phyloP scores from a whole-genome alignment of 2,888 invertebrate genomes.

The Boloria selene region DNA sequence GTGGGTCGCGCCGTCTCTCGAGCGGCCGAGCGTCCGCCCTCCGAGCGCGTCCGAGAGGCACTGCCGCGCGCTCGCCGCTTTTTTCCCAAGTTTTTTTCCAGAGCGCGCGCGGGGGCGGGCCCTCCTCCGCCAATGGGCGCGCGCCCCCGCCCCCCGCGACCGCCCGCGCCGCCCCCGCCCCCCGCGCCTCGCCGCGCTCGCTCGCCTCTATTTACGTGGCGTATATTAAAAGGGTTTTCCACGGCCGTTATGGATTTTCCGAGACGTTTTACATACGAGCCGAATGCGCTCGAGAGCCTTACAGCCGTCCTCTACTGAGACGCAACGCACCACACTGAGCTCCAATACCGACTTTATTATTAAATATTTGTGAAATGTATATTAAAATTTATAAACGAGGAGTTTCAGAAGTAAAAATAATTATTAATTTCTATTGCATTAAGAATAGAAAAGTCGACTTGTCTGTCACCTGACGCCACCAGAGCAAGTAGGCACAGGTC shows the following conservation, averaged over 20 bases:
- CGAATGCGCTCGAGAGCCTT: constrained; percentile 18
- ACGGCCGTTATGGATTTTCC: constrained; percentile 81
- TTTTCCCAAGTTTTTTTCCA: constrained; percentile 68
- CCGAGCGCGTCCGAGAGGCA: constrained; percentile 73
- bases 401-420: no score
- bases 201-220: constrained; percentile 77
- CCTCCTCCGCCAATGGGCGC: constrained; percentile 61
- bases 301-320: constrained; percentile 1
- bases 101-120: constrained; percentile 69
- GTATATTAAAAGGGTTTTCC: constrained; percentile 83
- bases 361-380: no score
- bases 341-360: no score
- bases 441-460: no score
- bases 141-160: constrained; percentile 72
- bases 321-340: no score
- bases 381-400: no score
- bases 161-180: constrained; percentile 55
- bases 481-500: constrained; percentile 48
- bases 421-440: no score
- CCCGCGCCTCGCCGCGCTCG: constrained; percentile 47
- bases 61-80: constrained; percentile 70
- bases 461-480: constrained; percentile 8
- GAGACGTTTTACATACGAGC: constrained; percentile 70
- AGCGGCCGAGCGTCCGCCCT: constrained; percentile 66
- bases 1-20: constrained; percentile 72